Evolutionary conservation across 2,797 vertebrate species (phyloP), one percentile per base, ranked within the genome.

Genomic region (Sphaeramia orbicularis): DNA sequence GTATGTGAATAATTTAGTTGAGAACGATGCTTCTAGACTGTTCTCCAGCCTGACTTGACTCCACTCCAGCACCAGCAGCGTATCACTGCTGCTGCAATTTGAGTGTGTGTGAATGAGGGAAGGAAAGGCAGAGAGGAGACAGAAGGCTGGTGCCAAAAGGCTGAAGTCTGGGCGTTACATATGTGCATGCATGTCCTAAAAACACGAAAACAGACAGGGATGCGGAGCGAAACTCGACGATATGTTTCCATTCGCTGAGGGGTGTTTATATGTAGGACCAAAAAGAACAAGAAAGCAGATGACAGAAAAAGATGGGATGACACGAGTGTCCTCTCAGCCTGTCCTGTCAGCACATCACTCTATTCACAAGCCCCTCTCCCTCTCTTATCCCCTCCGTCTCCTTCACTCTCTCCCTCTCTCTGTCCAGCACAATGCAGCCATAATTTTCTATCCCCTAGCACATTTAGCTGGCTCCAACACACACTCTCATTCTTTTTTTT

Each of bases 1-100:
- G 68, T 41, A 52, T 44, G 83, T 92, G 82, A 91, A 92, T 92
- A 85, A 92, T 92, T 92, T 88, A 92, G 81, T 84, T 38, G 55
- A 69, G 76, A 74, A 64, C 32, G 61, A 86, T 83, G 80, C 79
- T 90, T 92, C 83, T 65, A 77, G 89, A 89, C 71, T 44, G 71
- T 87, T 87, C 84, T 72, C 24, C n/a, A 24, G 64, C 85, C 71
- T 27, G 24, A 66, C 76, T 62, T 56, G 80, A 87, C 86, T 87
- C 52, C 12, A 51, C 44, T 84, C 76, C 15, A 42, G 78, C 83
- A 80, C 81, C 71, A 30, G 73, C 64, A 35, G 55, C 42, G 8
- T 47, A 47, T 45, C 61, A 53, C 47, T 45, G 49, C 69, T 41
- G 75, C 73, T 81, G 50, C 62, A 55, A 12, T 51, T 4, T 51